Evolutionary conservation across 2,888 invertebrate genomes (phyloP).

Genomic region (Drosophila anomelani): DNA sequence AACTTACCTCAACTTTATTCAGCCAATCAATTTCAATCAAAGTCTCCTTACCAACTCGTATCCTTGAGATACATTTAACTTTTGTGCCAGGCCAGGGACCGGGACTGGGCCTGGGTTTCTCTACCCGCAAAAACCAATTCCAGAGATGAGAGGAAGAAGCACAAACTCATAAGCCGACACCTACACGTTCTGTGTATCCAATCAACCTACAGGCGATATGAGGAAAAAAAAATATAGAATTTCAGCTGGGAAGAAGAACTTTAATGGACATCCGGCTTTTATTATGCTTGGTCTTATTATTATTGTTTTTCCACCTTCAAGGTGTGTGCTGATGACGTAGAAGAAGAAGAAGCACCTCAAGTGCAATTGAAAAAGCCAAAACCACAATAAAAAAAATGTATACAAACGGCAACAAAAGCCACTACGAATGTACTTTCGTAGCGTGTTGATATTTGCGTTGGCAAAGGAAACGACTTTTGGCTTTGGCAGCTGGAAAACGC

Average conservation of each 20-base stretch:
- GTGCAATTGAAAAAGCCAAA: slow-evolving; percentile 68
- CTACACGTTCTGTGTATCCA: slow-evolving; percentile 15
- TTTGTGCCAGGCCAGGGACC: not conserved
- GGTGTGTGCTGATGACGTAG: slow-evolving; percentile 53
- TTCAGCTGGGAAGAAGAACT: slow-evolving; percentile 40
- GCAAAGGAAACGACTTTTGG: slow-evolving; percentile 70
- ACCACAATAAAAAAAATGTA: slow-evolving; percentile 37
- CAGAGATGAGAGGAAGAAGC: slow-evolving; percentile 45
- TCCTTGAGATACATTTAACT: slow-evolving; percentile 39
- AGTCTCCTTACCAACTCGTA: slow-evolving; percentile 24
- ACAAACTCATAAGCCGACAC: slow-evolving; percentile 50
- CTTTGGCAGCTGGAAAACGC: slow-evolving; percentile 32
- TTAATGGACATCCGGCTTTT: slow-evolving; percentile 71
- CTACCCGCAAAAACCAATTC: slow-evolving; percentile 45
- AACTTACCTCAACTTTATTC: slow-evolving; percentile 23
- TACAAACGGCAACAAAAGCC: slow-evolving; percentile 7
- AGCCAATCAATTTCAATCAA: slow-evolving; percentile 37
- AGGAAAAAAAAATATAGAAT: slow-evolving; percentile 25
- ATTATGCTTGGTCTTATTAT: slow-evolving; percentile 49
- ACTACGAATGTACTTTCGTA: slow-evolving; percentile 16
- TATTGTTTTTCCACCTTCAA: slow-evolving; percentile 51
- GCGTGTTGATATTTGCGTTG: slow-evolving; percentile 65
- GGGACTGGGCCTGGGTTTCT: not conserved
- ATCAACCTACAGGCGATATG: slow-evolving; percentile 33
- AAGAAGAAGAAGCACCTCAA: slow-evolving; percentile 68